These are phyloP conservation scores for Epicauta chinensis DNA, from an alignment of 1,140 invertebrate species.

Conservation along the genomic window DNA sequence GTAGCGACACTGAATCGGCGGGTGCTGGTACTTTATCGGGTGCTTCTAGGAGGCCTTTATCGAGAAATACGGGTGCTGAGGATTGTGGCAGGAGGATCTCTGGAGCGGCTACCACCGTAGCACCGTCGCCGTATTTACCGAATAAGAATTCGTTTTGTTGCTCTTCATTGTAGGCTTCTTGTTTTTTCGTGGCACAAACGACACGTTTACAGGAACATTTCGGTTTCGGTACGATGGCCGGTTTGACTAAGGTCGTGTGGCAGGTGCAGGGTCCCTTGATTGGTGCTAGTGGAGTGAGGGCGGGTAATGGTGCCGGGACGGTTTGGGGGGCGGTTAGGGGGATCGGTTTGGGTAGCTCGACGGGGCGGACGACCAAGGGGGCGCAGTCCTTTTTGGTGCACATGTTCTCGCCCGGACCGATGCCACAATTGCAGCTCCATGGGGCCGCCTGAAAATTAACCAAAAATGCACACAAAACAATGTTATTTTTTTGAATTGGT, in stretches of 20 bases:
- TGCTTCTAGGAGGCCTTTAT: not conserved
- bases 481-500: too few relatives aligned
- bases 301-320: slow-evolving; percentile 15
- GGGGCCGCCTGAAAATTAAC: too few relatives aligned
- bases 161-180: not conserved
- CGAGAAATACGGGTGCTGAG: not conserved
- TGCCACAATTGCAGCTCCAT: slow-evolving; percentile 3
- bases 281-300: slow-evolving; percentile 19
- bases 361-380: slow-evolving; percentile 24
- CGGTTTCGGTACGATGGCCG: slow-evolving; percentile 29
- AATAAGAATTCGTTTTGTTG: not conserved
- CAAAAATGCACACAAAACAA: too few relatives aligned
- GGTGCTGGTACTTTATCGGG: slow-evolving; percentile 4
- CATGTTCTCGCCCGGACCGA: slow-evolving; percentile 8
- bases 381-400: slow-evolving; percentile 6
- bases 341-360: slow-evolving; percentile 19
- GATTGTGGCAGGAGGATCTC: not conserved
- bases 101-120: not conserved
- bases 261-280: slow-evolving; percentile 29
- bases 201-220: slow-evolving; percentile 13
- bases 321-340: slow-evolving; percentile 16
- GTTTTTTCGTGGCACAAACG: not conserved
- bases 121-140: too few relatives aligned
- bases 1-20: slow-evolving; percentile 27
- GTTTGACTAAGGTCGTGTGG: slow-evolving; percentile 25